Conservation (phyloP, 1,140 invertebrate genomes). For the Eumaeus atala region DNA sequence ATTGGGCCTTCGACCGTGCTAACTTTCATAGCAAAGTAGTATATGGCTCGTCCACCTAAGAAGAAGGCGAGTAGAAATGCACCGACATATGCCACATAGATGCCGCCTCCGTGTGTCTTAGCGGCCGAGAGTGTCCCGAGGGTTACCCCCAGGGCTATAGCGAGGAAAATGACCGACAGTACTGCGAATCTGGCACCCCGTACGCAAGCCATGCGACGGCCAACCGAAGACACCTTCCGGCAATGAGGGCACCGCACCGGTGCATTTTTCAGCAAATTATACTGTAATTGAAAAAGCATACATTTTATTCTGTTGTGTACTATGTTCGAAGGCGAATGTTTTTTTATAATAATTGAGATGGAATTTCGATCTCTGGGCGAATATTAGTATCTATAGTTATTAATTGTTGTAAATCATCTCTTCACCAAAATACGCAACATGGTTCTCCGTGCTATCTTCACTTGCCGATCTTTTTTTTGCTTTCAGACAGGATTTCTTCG, state of each 20-base stretch:
- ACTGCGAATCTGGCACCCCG: slow-evolving; percentile 88
- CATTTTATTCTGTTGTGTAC: not conserved
- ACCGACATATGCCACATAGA: slow-evolving; percentile 89
- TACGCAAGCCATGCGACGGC: slow-evolving; percentile 85
- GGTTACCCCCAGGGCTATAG: slow-evolving; percentile 87
- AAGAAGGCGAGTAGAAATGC: slow-evolving; percentile 84
- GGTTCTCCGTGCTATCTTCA: too few species aligned
- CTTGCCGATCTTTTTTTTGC: too few species aligned
- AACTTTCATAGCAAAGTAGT: slow-evolving; percentile 93
- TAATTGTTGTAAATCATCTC: too few species aligned
- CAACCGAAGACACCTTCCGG: slow-evolving; percentile 94
- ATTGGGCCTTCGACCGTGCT: slow-evolving; percentile 89
- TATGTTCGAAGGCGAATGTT: too few species aligned
- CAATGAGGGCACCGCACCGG: slow-evolving; percentile 97
- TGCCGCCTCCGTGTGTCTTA: slow-evolving; percentile 81
- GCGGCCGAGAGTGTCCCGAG: slow-evolving; percentile 75
- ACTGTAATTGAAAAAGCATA: slow-evolving; percentile 77
- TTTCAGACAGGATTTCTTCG: too few species aligned
- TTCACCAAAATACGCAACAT: too few species aligned
- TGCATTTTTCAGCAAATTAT: slow-evolving; percentile 94
- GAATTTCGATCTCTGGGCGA: too few species aligned
- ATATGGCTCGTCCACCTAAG: slow-evolving; percentile 85
- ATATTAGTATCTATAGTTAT: too few species aligned
- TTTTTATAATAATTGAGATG: too few species aligned
- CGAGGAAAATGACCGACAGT: slow-evolving; percentile 81